Evolutionary conservation across 2,888 invertebrate species (phyloP), one percentile per base, ranked within the genome.

Genomic region (Dryocosmus kuriphilus): DNA sequence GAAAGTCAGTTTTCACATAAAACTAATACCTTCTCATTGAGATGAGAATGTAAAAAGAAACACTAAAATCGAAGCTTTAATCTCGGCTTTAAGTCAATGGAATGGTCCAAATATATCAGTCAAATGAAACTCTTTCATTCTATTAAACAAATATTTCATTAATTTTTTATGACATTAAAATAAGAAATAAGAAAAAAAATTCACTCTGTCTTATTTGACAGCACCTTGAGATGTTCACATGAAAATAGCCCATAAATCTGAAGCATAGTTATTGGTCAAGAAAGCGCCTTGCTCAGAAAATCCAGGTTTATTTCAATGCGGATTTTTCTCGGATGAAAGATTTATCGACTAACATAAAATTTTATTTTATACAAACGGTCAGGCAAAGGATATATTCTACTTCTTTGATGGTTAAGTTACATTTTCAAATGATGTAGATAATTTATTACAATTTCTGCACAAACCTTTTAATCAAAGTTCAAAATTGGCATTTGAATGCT

Each of bases 281-380:
- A 67, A 67, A 67, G 38, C 8, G 46, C 27, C 16, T 27, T 46
- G 46, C 41, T 67, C 27, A 46, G 27, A 67, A 46, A 67, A 67
- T 27, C 67, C 46, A 67, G 46, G 46, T 38, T 67, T 67, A 67
- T 67, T 41, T 46, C 46, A 24, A 67, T 30, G 30, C 19, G 67
- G 67, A 46, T 41, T 65, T 41, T 19, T 67, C 41, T 55, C 11
- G 22, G 55, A 22, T 41, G 65, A 67, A 67, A 27, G 41, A 67
- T 67, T 67, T 46, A 67, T n/a, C 30, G 27, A 27, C 46, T 46
- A 27, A 3, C 67, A 67, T 67, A 67, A 67, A 67, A 67, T 67
- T 19, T 67, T 19, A 16, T 19, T 41, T 67, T 67, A 41, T 41
- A 67, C 46, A 67, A 67, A 67, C 11, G 19, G 46, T 27, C 27